Evolutionary conservation across 1,140 invertebrate species (phyloP).

Genomic region (Coptotermes formosanus): DNA sequence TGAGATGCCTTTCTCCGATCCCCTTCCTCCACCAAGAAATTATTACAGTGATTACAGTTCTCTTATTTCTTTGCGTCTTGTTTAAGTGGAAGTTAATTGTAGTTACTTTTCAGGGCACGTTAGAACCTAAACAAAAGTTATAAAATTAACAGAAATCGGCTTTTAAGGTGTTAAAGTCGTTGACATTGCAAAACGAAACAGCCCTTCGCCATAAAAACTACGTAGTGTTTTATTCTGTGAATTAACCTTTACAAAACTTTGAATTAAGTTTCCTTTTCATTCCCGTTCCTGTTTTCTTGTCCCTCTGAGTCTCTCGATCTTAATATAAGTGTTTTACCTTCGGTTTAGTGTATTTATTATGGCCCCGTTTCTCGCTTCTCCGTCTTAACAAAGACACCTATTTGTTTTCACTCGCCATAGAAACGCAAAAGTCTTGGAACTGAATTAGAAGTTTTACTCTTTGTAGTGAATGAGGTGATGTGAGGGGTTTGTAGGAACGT

Average conservation of each 20-base stretch:
- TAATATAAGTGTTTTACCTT: background rate
- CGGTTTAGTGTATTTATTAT: background rate
- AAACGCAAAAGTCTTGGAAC: background rate
- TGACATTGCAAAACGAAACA: background rate
- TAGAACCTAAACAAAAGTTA: background rate
- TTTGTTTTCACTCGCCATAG: background rate
- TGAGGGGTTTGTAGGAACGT: background rate
- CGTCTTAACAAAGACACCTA: background rate
- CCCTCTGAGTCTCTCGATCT: background rate
- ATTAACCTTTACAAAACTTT: background rate
- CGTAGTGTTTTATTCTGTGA: background rate
- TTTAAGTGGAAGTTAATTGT: background rate
- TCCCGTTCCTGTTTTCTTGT: background rate
- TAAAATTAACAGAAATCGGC: background rate
- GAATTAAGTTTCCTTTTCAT: background rate
- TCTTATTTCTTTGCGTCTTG: background rate
- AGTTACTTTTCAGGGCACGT: background rate
- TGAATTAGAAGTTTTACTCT: background rate
- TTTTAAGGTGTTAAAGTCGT: background rate
- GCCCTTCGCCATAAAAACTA: background rate
- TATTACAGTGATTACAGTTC: background rate
- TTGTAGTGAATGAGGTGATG: background rate
- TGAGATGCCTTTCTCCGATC: no score
- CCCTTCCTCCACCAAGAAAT: no score
- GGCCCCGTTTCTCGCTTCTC: background rate